A percentile compares a stretch with the other conserved stretches of the same genome.
Evolutionary conservation across 2,797 vertebrate genomes (phyloP).

Genomic region (Choloepus didactylus): DNA sequence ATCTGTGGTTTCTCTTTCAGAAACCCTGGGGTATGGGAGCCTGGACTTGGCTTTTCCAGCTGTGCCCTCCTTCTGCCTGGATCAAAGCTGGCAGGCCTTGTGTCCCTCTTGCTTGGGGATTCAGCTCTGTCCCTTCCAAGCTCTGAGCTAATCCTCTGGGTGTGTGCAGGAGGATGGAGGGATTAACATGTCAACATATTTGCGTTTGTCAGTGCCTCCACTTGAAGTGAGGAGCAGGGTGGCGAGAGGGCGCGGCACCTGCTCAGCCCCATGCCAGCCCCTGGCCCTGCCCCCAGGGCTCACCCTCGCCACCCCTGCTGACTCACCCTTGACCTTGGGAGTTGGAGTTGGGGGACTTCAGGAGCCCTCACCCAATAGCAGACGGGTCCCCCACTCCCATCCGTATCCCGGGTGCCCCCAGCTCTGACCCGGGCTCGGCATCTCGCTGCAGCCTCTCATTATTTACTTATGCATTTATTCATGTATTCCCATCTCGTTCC

Average conservation of each 20-base stretch:
- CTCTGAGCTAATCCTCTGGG: background rate
- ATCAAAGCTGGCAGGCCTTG: background rate
- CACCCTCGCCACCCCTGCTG: background rate
- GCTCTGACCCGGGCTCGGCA: background rate
- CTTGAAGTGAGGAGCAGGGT: background rate
- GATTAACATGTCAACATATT: slow-evolving; percentile 34
- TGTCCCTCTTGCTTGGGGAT: background rate
- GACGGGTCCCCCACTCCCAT: background rate
- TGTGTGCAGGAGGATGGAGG: background rate
- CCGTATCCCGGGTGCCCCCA: background rate
- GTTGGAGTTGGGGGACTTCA: background rate
- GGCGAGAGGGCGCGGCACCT: background rate
- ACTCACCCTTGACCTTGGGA: slow-evolving; percentile 19
- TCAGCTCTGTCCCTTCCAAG: background rate
- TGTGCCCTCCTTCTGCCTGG: background rate
- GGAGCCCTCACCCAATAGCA: background rate
- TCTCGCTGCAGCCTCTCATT: background rate
- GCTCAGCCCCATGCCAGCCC: too few species aligned
- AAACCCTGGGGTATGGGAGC: background rate
- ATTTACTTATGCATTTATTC: slow-evolving; percentile 7
- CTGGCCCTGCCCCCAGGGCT: background rate
- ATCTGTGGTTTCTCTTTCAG: background rate
- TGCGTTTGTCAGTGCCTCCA: background rate
- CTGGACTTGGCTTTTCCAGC: background rate
- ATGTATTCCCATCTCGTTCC: slow-evolving; percentile 39